These are phyloP conservation scores for Clepsis dumicolana DNA, from an alignment of 2,888 invertebrate genomes.

Conservation along the genomic window DNA sequence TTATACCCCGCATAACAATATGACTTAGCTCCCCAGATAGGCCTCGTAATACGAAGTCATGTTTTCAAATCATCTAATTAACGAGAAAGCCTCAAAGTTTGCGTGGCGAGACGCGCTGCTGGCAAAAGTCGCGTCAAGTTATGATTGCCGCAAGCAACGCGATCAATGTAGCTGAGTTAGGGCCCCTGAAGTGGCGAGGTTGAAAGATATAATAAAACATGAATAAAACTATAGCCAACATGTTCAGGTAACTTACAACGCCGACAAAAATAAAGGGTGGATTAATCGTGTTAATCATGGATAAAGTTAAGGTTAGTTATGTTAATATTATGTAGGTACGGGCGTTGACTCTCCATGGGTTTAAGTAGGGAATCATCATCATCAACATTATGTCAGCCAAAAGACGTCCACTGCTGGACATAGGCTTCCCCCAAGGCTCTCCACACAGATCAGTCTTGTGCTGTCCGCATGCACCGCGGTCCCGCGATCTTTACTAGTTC, in stretches of 20 bases:
- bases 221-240: background rate
- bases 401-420: no score
- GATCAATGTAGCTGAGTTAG: conserved; percentile 20
- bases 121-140: conserved; percentile 45
- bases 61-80: conserved; percentile 44
- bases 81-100: conserved; percentile 25
- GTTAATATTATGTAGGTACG: no score
- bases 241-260: background rate
- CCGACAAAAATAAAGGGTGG: no score
- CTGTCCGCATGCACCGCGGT: no score
- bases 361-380: no score
- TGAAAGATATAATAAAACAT: background rate
- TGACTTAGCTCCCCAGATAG: conserved; percentile 34
- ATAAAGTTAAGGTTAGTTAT: no score
- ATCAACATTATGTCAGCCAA: no score
- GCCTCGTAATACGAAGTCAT: conserved; percentile 34
- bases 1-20: conserved; percentile 32
- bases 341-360: no score
- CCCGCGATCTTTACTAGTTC: no score
- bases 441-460: no score
- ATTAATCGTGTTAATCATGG: no score
- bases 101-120: conserved; percentile 35
- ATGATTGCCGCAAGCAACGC: conserved; percentile 42
- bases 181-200: conserved; percentile 16
- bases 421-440: no score